phyloP scores from a whole-genome alignment of 2,113 vertebrate species.

The Carollia perspicillata region DNA sequence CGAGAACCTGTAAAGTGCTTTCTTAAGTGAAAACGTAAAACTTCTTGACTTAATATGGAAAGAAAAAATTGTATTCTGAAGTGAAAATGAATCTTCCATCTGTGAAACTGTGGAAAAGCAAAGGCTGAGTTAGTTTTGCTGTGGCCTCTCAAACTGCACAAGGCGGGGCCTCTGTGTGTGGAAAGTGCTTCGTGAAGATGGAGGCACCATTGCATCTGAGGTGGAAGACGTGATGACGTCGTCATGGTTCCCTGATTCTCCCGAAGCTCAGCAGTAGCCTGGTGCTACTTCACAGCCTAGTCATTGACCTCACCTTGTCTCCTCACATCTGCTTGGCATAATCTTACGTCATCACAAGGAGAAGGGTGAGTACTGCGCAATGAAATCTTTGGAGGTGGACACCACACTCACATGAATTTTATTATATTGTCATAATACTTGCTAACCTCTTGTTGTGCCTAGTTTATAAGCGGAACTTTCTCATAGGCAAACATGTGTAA shows the following conservation, averaged over 20 bases:
- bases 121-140: neutral
- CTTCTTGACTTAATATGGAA: neutral
- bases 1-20: neutral
- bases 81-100: neutral
- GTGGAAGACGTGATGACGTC: neutral
- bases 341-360: neutral
- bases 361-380: neutral
- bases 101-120: neutral
- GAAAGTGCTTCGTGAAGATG: neutral
- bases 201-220: too few species aligned
- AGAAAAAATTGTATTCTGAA: neutral
- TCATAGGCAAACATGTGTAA: accelerated
- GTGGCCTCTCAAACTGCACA: neutral
- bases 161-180: neutral
- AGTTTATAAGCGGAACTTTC: neutral
- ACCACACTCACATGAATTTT: neutral
- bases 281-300: neutral
- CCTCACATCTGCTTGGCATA: neutral
- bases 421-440: too few species aligned
- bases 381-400: neutral
- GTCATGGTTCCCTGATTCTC: too few species aligned
- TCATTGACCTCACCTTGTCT: neutral
- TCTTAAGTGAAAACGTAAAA: neutral
- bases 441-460: neutral
- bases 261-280: neutral